Base-by-base conservation (phyloP, 2,797 vertebrate genomes). In the Sebastolobus altivelis region DNA sequence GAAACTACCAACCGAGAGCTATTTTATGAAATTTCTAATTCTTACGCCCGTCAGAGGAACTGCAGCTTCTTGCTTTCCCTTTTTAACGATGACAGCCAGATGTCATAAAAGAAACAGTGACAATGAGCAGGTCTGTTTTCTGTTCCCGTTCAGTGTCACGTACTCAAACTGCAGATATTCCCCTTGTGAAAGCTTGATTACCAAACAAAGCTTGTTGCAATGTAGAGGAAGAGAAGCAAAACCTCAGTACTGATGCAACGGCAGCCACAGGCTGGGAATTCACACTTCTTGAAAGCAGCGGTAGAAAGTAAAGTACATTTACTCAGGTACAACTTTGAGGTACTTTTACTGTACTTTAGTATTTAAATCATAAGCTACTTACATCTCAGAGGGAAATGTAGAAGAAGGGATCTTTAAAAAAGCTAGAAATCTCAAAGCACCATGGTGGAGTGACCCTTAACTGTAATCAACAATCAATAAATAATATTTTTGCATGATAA, bases 171-270 rank as follows among this genome's bases (percentile, higher is more conserved):
- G 61, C 40, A 20, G 31, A 29, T 9, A 56, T 13, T 55, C 31
- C 8, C 1, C 12, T 83, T 55, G n/a, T 49, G 72, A 81, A 87
- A 90, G 22, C 3, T 25, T 31, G 4, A 20, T 91, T 90, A 67
- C 82, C 16, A 88, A 80, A 91, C 33, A 4, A n/a, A 38, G 29
- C 1, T 0, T 70, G 38, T 74, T 75, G 81, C 73, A 55, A 69
- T 1, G 5, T 25, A 70, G 6, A 73, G 68, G 75, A 86, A 52
- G 8, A 80, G 77, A 83, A 83, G 81, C 10, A 31, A 55, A 72
- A 72, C 77, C 43, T 43, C 60, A 25, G 18, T 0, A 2, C 5
- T 83, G 70, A 29, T 56, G 79, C 70, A 92, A 91, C 31, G 22
- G 35, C 11, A 1, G 20, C 11, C 8, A 55, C 35, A 54, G 11